Percentiles rank a stretch among this genome's conserved stretches.
Conservation (phyloP, 2,888 invertebrate genomes). For the Drepana falcataria region DNA sequence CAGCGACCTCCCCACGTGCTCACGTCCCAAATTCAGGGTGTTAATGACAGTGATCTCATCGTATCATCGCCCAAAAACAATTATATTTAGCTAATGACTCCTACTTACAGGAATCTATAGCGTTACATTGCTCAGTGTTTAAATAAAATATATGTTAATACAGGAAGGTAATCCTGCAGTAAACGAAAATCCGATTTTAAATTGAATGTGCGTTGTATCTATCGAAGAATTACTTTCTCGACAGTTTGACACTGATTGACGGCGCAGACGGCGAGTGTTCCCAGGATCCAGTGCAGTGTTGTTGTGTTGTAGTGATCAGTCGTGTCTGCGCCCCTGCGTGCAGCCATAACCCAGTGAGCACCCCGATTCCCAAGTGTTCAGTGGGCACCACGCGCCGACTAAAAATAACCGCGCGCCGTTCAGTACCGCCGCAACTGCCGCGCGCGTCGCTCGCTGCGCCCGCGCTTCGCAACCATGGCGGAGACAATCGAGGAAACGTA, state of each 20-base stretch:
- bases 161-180: neutral
- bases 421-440: constrained; percentile 73
- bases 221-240: neutral
- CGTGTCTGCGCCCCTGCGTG: neutral
- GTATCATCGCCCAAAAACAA: neutral
- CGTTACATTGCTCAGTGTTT: neutral
- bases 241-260: neutral
- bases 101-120: neutral
- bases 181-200: neutral
- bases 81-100: constrained; percentile 1
- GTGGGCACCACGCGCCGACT: constrained; percentile 54
- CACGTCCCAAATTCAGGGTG: neutral
- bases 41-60: constrained; percentile 3
- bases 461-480: constrained; percentile 78
- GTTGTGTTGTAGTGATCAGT: neutral
- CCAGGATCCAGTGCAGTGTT: neutral
- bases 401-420: constrained; percentile 68
- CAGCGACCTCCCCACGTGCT: neutral
- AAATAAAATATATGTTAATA: neutral
- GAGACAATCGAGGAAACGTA: constrained; percentile 84
- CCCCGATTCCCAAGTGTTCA: constrained; percentile 40
- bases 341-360: constrained; percentile 17
- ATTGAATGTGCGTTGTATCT: neutral
- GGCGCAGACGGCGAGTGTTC: neutral
- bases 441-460: constrained; percentile 72